Conservation (phyloP, 2,888 invertebrate species). For the Tribolium freemani region DNA sequence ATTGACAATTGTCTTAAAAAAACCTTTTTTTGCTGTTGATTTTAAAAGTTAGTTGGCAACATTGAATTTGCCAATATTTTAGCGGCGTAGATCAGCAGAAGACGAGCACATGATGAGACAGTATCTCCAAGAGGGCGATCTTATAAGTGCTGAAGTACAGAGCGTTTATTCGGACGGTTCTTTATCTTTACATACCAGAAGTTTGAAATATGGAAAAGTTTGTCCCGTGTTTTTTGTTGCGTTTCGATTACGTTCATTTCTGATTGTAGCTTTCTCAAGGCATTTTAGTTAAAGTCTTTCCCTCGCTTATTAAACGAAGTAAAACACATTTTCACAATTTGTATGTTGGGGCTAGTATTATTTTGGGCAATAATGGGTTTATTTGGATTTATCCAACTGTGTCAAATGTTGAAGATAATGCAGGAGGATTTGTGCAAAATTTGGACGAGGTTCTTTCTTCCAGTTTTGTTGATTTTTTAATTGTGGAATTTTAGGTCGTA, state of each 20-base stretch:
- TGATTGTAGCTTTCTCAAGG: slow-evolving; percentile 84
- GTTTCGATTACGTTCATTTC: background rate
- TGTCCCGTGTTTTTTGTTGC: slow-evolving; percentile 1
- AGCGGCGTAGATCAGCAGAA: slow-evolving; percentile 91
- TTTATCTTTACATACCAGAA: slow-evolving; percentile 93
- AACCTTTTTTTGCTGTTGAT: too few relatives aligned
- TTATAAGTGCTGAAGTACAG: slow-evolving; percentile 98
- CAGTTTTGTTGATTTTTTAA: slow-evolving; percentile 19
- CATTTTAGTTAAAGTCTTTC: slow-evolving; percentile 89
- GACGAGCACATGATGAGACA: slow-evolving; percentile 98
- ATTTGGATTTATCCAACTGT: slow-evolving; percentile 90
- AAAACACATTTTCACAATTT: slow-evolving; percentile 97
- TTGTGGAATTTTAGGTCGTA: slow-evolving; percentile 72
- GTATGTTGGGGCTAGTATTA: slow-evolving; percentile 91
- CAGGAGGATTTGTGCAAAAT: slow-evolving; percentile 85
- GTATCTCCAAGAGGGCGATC: slow-evolving; percentile 93
- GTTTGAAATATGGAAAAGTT: slow-evolving; percentile 97
- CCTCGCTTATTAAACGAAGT: slow-evolving; percentile 90
- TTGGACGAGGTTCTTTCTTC: slow-evolving; percentile 71
- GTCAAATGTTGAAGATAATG: slow-evolving; percentile 75
- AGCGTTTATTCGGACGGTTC: slow-evolving; percentile 92
- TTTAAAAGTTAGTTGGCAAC: too few relatives aligned
- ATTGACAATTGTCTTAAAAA: too few relatives aligned
- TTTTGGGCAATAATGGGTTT: slow-evolving; percentile 96
- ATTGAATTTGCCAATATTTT: slow-evolving; percentile 51